Evolutionary conservation across 2,888 invertebrate species (phyloP), one percentile per base, ranked within the genome.

Genomic region (Cephus pygmeus): DNA sequence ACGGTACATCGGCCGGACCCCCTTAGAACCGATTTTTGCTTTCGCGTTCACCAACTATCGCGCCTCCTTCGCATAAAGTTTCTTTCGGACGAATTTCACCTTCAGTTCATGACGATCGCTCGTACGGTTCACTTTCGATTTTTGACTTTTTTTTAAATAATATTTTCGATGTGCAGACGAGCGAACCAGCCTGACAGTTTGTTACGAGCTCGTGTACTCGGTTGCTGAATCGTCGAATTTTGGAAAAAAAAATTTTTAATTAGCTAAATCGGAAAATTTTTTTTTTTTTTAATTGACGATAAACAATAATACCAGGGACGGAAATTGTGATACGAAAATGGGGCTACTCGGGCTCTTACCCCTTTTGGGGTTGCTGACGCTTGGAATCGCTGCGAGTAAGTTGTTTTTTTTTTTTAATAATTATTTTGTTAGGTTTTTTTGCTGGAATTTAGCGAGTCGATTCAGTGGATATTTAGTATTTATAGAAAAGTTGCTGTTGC

Each of bases 371-470:
- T 81, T 88, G 73, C 77, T 88, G 56, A 80, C 83, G 74, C 75
- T 86, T 75, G 87, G 85, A 83, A 83, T 81, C 77, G 84, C 86
- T 79, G 81, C 81, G 79, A 84, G 86, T 86, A 77, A 86, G 87
- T 23, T n/a, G n/a, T 40, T 56, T 9, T 56, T 2, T 56, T 56
- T 23, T 56, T 23, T 23, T 2, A 23, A 1, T 9, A 23, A 56
- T 56, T 56, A 23, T 6, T 2, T 23, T 15, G 15, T 15, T 15
- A 2, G 1, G 2, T 9, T 1, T 56, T 56, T 23, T 56, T 23
- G 1, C 1, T 56, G 56, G 23, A 23, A 56, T 56, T 56, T 9
- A 56, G 23, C 2, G 0, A 9, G 4, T 56, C 23, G 56, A 56
- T 23, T 56, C 23, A 9, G 9, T 23, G 23, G 23, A 6, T 56